These are phyloP conservation scores for Acrocephalus arundinaceus DNA, from an alignment of 2,113 vertebrate genomes.

Conservation along the genomic window DNA sequence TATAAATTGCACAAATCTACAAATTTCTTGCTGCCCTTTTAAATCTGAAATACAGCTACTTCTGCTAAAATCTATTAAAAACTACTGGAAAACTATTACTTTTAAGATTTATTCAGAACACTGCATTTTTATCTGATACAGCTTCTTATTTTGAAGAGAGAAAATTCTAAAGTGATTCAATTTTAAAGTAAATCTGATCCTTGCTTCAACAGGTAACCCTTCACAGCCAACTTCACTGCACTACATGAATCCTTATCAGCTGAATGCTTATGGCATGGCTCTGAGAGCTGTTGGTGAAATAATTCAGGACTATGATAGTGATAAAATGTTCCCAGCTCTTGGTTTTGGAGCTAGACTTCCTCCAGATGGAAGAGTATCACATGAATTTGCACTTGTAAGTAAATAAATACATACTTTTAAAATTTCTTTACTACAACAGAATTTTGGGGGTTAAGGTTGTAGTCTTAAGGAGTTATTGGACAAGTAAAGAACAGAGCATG, in stretches of 20 bases:
- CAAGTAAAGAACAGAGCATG: background rate
- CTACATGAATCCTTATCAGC: slow-evolving; percentile 97
- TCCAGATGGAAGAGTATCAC: slow-evolving; percentile 93
- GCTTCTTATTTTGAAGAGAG: background rate
- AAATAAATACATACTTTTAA: background rate
- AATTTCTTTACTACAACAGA: background rate
- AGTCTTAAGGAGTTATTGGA: background rate
- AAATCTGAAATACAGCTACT: background rate
- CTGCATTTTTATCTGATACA: background rate
- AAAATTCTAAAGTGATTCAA: background rate
- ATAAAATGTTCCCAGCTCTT: slow-evolving; percentile 98
- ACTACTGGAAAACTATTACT: background rate
- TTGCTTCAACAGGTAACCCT: slow-evolving; percentile 86
- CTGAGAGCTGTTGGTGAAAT: slow-evolving; percentile 96
- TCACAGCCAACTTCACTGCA: slow-evolving; percentile 96
- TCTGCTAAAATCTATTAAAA: background rate
- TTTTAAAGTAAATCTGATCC: background rate
- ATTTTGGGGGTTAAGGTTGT: background rate
- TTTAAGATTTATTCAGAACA: background rate
- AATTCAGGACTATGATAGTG: slow-evolving; percentile 98
- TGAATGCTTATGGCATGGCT: slow-evolving; percentile 96
- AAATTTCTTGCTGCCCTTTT: background rate
- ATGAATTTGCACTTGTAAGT: slow-evolving; percentile 96
- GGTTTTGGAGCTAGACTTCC: slow-evolving; percentile 97
- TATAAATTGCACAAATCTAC: background rate